These are phyloP conservation scores for Tapera naevia DNA, from an alignment of 2,797 vertebrate species.

Conservation along the genomic window DNA sequence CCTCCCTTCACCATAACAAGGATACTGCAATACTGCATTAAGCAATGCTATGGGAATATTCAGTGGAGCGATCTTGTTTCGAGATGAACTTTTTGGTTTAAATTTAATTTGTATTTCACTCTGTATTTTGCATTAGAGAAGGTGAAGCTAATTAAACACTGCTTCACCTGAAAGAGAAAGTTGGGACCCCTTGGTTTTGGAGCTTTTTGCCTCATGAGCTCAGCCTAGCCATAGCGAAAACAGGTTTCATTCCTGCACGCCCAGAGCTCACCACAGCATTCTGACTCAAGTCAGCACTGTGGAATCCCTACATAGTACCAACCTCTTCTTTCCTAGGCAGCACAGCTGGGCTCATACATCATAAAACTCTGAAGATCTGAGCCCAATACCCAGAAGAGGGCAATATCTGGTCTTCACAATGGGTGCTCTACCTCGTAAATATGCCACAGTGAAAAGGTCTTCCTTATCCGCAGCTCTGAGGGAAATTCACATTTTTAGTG, in stretches of 20 bases:
- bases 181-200: no score
- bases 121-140: not conserved
- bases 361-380: not conserved
- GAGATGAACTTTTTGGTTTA: not conserved
- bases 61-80: fast-evolving
- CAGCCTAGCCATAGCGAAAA: fast-evolving
- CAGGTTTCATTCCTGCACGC: not conserved
- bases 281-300: no score
- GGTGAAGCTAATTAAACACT: not conserved
- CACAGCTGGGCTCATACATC: not conserved
- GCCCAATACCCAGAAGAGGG: not conserved
- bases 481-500: not conserved
- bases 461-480: not conserved
- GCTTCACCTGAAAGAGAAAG: not conserved
- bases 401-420: not conserved
- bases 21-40: not conserved
- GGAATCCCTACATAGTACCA: not conserved
- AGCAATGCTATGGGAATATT: not conserved
- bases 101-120: not conserved
- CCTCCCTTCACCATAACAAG: not conserved
- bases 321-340: not conserved
- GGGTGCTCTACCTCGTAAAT: not conserved
- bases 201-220: fast-evolving
- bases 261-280: fast-evolving
- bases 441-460: not conserved